These are phyloP conservation scores for Philopotamus ludificatus DNA, from an alignment of 1,140 invertebrate genomes.

Conservation along the genomic window DNA sequence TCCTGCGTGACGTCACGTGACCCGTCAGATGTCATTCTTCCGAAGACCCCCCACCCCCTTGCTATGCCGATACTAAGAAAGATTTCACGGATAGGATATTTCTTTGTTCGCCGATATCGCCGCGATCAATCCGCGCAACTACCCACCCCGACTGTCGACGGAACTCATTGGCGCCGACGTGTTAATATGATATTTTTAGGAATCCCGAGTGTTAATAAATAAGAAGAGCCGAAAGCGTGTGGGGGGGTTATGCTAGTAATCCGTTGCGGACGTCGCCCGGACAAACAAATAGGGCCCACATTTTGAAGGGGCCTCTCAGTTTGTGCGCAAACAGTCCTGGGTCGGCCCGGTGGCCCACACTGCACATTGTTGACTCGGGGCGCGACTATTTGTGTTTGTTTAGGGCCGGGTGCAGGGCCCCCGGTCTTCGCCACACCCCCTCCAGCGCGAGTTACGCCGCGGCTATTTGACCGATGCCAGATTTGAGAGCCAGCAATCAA, in stretches of 20 bases:
- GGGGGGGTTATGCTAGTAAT: too few species aligned
- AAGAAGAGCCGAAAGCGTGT: too few species aligned
- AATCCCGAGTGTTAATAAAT: too few species aligned
- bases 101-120: too few species aligned
- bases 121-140: too few species aligned
- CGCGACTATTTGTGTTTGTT: conserved; percentile 38
- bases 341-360: conserved; percentile 16
- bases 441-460: conserved; percentile 11
- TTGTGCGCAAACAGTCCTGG: conserved; percentile 13
- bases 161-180: too few species aligned
- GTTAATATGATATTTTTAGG: too few species aligned
- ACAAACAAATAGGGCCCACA: conserved; percentile 10
- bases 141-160: too few species aligned
- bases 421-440: conserved; percentile 14
- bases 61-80: too few species aligned
- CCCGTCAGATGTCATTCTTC: conserved; percentile 5
- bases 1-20: conserved; percentile 21
- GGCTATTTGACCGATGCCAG: conserved; percentile 3
- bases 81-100: too few species aligned
- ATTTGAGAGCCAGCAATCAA: not conserved
- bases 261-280: conserved; percentile 9
- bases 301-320: not conserved
- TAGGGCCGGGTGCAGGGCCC: not conserved
- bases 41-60: not conserved
- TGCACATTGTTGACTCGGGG: conserved; percentile 35